These are phyloP conservation scores for Shargacucullia verbasci DNA, from an alignment of 2,888 invertebrate genomes.

Conservation along the genomic window DNA sequence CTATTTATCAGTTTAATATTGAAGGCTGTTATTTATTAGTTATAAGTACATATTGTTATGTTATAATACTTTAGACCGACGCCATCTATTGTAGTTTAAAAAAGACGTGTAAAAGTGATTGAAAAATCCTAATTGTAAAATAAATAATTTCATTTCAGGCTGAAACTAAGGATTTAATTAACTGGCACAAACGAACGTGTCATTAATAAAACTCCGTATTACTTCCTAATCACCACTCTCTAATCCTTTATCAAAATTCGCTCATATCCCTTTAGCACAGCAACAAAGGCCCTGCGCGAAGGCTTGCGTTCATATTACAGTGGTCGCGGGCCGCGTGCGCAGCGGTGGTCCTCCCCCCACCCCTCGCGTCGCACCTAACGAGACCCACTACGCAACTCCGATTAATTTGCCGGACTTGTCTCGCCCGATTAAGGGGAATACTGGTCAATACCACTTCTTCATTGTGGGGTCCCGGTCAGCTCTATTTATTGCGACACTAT, in stretches of 20 bases:
- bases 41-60: too few relatives aligned
- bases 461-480: conserved; percentile 1
- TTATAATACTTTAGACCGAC: too few relatives aligned
- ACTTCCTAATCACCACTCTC: too few relatives aligned
- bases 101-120: too few relatives aligned
- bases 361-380: conserved; percentile 49
- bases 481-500: background rate
- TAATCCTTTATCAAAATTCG: background rate
- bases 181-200: too few relatives aligned
- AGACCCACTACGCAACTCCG: conserved; percentile 54
- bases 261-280: conserved; percentile 48
- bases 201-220: too few relatives aligned
- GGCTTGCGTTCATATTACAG: conserved; percentile 81
- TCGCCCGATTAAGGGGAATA: conserved; percentile 38
- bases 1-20: too few relatives aligned
- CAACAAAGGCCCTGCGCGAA: conserved; percentile 60
- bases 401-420: conserved; percentile 63
- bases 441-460: conserved; percentile 3
- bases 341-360: conserved; percentile 73
- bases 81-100: too few relatives aligned
- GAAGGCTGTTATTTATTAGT: too few relatives aligned
- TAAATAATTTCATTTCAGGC: too few relatives aligned
- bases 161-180: too few relatives aligned
- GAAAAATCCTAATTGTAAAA: too few relatives aligned
- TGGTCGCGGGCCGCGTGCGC: conserved; percentile 74